These are phyloP conservation scores for Trichogramma pretiosum DNA, from an alignment of 1,140 invertebrate genomes.

Conservation along the genomic window DNA sequence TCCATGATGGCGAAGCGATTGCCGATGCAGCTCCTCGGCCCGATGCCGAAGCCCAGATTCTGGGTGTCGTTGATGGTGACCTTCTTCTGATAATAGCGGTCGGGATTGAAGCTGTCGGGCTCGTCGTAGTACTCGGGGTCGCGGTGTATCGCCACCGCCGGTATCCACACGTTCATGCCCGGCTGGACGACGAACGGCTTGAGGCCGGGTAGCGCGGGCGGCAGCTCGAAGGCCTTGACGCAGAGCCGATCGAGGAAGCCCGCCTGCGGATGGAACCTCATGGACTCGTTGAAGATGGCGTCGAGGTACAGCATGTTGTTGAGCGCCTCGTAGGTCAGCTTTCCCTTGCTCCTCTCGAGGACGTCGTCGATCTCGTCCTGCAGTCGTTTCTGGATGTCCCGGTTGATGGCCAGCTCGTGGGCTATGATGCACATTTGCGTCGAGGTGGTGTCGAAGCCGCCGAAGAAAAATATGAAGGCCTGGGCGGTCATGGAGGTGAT, in stretches of 20 bases:
- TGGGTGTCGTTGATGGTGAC: conserved; percentile 22
- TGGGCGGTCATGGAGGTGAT: conserved; percentile 22
- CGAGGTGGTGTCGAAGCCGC: conserved; percentile 38
- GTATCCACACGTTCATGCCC: neutral
- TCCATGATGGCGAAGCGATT: conserved; percentile 6
- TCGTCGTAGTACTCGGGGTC: conserved; percentile 50
- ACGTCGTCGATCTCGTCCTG: conserved; percentile 37
- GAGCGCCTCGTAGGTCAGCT: conserved; percentile 53
- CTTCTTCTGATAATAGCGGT: conserved; percentile 21
- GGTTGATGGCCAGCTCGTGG: conserved; percentile 46
- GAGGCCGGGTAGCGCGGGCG: conserved; percentile 17
- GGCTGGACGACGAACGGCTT: neutral
- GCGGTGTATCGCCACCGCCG: conserved; percentile 25
- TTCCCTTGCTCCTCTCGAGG: conserved; percentile 40
- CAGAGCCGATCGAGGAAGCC: conserved; percentile 19
- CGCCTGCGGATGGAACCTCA: conserved; percentile 17
- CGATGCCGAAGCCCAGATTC: conserved; percentile 26
- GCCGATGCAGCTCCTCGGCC: conserved; percentile 14
- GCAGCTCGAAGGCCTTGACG: conserved; percentile 16
- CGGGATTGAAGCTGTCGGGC: conserved; percentile 45
- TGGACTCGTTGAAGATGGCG: conserved; percentile 46
- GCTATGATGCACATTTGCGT: conserved; percentile 31
- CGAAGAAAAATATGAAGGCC: conserved; percentile 35
- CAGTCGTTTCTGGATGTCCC: conserved; percentile 44
- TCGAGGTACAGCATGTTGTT: conserved; percentile 55